Evolutionary conservation across 1,140 invertebrate genomes (phyloP).

Genomic region (Brachionus paranguensis): DNA sequence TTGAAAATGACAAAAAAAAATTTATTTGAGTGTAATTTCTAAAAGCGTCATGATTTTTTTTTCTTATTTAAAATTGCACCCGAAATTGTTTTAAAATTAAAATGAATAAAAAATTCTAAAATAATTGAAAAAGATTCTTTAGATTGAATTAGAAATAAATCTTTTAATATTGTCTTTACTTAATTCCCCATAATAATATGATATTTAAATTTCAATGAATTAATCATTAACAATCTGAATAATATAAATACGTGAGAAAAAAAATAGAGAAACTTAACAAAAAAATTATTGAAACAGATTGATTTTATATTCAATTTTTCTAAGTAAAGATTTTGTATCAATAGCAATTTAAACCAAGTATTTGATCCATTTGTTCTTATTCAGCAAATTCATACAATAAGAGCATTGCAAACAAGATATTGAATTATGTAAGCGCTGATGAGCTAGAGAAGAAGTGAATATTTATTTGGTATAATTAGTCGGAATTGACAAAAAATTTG

Average conservation of each 20-base stretch:
- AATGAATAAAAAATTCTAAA: too few relatives aligned
- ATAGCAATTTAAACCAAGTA: not conserved
- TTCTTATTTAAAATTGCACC: too few relatives aligned
- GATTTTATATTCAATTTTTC: not conserved
- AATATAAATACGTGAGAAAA: not conserved
- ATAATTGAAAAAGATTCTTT: too few relatives aligned
- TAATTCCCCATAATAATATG: too few relatives aligned
- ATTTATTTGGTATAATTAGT: not conserved
- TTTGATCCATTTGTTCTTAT: not conserved
- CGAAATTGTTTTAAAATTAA: too few relatives aligned
- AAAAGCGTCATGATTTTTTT: too few relatives aligned
- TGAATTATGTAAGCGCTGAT: not conserved
- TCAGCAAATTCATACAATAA: not conserved
- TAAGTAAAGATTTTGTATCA: not conserved
- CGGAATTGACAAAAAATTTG: not conserved
- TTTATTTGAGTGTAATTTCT: too few relatives aligned
- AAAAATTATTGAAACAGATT: not conserved
- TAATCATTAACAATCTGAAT: not conserved
- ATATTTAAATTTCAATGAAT: not conserved
- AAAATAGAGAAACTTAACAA: not conserved
- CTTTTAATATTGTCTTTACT: too few relatives aligned
- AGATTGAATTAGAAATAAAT: too few relatives aligned
- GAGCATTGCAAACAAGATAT: not conserved
- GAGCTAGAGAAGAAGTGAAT: not conserved
- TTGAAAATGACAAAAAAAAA: too few relatives aligned